Base-by-base conservation (phyloP, 2,888 invertebrate species). In the Lithophane socia region DNA sequence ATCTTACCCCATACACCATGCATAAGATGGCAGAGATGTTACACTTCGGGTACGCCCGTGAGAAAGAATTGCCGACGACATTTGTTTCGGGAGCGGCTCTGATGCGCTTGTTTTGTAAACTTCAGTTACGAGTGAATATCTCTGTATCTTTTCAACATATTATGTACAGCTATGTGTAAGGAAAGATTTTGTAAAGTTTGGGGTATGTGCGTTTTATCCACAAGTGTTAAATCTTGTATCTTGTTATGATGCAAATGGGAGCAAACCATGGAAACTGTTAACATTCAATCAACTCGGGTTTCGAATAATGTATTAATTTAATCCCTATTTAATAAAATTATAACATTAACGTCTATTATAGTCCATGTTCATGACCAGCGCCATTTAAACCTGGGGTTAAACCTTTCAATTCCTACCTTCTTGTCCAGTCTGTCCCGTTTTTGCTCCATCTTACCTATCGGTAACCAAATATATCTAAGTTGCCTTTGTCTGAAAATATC, bases 51-150 rank as follows among this genome's bases (percentile, higher is more conserved):
- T 88, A 91, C 82, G 70, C 92, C 92, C 94, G 95, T 95, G 95
- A 94, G 95, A 95, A 95, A 92, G 93, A 93, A 95, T 92, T 92
- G 92, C 89, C 91, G 93, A 87, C 93, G 92, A 94, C 95, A 95
- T 95, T 95, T 95, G 94, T 94, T 93, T 92, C 93, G 90, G 85
- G 92, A 92, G 90, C 92, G 90, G 90, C 92, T 92, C 90, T 91
- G 92, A 92, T 92, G 91, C 92, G 90, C 90, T 91, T 91, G 90
- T 91, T 91, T 90, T 91, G 91, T 90, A 91, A 92, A 94, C 92
- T 92, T 90, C 87, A 90, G 81, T 84, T 81, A 77, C 73, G 77
- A 82, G 76, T 61, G 79, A 79, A 85, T 82, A 83, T 86, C 63
- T 68, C 61, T 66, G 73, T 82, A 80, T 79, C 77, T 82, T 79